These are phyloP conservation scores for Climacteris rufus DNA, from an alignment of 2,113 vertebrate genomes.

Conservation along the genomic window DNA sequence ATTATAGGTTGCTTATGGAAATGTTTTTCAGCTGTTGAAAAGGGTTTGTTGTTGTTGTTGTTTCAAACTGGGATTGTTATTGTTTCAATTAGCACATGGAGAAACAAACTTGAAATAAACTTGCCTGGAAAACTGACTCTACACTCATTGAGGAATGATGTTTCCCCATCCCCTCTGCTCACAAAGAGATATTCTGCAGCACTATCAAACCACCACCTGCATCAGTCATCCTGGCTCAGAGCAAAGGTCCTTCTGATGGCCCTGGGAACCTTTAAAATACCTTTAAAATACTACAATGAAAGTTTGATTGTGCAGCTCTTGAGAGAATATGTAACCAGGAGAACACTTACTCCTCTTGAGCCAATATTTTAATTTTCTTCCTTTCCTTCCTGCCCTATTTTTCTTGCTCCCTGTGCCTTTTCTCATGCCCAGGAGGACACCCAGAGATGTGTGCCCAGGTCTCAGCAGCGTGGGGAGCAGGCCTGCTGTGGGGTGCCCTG, in stretches of 20 bases:
- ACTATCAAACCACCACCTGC: not conserved
- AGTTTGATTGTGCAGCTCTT: not conserved
- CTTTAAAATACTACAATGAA: too few relatives aligned
- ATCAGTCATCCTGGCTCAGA: not conserved
- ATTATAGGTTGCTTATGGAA: not conserved
- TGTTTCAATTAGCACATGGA: not conserved
- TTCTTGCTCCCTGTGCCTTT: not conserved
- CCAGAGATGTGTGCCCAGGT: accelerated
- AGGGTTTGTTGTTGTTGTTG: not conserved
- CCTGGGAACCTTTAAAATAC: not conserved
- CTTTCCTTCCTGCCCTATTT: not conserved
- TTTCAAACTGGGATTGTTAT: not conserved
- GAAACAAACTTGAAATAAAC: not conserved
- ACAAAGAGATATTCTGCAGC: not conserved
- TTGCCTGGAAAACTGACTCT: not conserved
- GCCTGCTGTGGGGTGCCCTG: not conserved
- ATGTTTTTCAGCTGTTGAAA: not conserved
- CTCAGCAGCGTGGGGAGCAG: not conserved
- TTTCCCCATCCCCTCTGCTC: not conserved
- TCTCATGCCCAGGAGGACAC: not conserved
- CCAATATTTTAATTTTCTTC: not conserved
- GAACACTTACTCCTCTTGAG: accelerated
- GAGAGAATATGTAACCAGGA: not conserved
- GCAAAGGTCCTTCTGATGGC: not conserved
- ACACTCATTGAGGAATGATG: not conserved